These are phyloP conservation scores for Micronycteris hirsuta DNA, from an alignment of 2,113 vertebrate genomes.

Conservation along the genomic window DNA sequence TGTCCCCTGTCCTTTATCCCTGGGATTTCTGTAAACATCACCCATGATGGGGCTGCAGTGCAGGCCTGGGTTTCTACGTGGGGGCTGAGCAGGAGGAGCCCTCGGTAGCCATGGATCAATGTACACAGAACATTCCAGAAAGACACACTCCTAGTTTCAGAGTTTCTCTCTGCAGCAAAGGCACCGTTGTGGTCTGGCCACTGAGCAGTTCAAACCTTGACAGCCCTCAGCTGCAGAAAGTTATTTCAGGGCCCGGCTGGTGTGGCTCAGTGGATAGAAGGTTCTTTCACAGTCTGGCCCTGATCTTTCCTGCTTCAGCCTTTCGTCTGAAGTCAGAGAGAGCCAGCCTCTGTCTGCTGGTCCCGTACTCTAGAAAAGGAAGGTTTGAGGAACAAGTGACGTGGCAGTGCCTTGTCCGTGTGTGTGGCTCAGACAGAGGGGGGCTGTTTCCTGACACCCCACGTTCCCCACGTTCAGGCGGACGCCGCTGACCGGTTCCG, in stretches of 20 bases:
- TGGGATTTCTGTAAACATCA: not conserved
- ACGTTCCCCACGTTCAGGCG: not conserved
- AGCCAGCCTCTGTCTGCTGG: not conserved
- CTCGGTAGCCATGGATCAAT: not conserved
- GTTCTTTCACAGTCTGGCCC: not conserved
- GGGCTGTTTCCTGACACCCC: not conserved
- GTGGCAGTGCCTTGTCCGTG: not conserved
- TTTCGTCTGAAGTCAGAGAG: not conserved
- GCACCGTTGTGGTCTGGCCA: not conserved
- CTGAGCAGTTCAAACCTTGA: not conserved
- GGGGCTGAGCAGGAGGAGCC: too few species aligned
- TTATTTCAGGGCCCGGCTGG: not conserved
- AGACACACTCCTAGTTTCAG: not conserved
- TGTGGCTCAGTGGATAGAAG: not conserved
- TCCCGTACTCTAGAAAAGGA: not conserved
- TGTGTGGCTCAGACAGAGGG: not conserved
- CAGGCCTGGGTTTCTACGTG: not conserved
- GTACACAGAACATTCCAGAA: not conserved
- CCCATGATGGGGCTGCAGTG: too few species aligned
- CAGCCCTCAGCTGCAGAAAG: not conserved
- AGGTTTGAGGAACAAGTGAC: accelerated
- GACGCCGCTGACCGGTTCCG: not conserved
- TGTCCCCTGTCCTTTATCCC: not conserved
- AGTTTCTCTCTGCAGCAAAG: not conserved
- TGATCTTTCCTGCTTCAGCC: not conserved